Evolutionary conservation across 1,140 invertebrate genomes (phyloP).

Genomic region (Drosophila truncata): DNA sequence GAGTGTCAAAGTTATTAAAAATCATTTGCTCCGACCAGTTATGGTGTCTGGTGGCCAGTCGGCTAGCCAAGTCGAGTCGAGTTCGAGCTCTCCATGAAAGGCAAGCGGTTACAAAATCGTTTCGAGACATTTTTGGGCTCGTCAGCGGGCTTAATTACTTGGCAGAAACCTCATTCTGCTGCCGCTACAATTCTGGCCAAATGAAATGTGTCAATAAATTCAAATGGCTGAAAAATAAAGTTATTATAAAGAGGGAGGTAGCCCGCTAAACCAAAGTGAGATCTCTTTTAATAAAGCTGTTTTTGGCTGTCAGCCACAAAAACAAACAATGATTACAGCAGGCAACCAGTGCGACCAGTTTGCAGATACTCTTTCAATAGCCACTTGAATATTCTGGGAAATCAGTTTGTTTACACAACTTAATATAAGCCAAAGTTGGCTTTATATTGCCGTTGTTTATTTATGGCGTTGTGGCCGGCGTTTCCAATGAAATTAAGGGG

Average conservation of each 20-base stretch:
- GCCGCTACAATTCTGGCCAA: slow-evolving; percentile 34
- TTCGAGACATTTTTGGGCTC: slow-evolving; percentile 72
- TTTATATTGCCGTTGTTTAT: slow-evolving; percentile 17
- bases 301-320: slow-evolving; percentile 32
- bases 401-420: slow-evolving; percentile 40
- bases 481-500: slow-evolving; percentile 33
- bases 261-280: slow-evolving; percentile 10
- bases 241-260: slow-evolving; percentile 27
- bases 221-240: slow-evolving; percentile 35
- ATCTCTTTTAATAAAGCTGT: slow-evolving; percentile 37
- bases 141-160: slow-evolving; percentile 74
- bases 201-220: slow-evolving; percentile 58
- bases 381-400: slow-evolving; percentile 37
- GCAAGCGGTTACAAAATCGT: slow-evolving; percentile 64
- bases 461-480: slow-evolving; percentile 1
- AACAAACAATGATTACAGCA: slow-evolving; percentile 34
- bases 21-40: slow-evolving; percentile 71
- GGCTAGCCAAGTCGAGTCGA: slow-evolving; percentile 20
- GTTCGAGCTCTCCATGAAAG: slow-evolving; percentile 66
- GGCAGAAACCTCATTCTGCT: slow-evolving; percentile 21
- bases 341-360: slow-evolving; percentile 26
- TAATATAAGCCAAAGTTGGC: slow-evolving; percentile 20
- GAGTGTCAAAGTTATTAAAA: slow-evolving; percentile 84
- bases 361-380: slow-evolving; percentile 16
- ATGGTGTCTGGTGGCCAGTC: slow-evolving; percentile 34